Evolutionary conservation across 2,113 vertebrate genomes (phyloP), one percentile per base, ranked within the genome.

Genomic region (Cettia cetti): DNA sequence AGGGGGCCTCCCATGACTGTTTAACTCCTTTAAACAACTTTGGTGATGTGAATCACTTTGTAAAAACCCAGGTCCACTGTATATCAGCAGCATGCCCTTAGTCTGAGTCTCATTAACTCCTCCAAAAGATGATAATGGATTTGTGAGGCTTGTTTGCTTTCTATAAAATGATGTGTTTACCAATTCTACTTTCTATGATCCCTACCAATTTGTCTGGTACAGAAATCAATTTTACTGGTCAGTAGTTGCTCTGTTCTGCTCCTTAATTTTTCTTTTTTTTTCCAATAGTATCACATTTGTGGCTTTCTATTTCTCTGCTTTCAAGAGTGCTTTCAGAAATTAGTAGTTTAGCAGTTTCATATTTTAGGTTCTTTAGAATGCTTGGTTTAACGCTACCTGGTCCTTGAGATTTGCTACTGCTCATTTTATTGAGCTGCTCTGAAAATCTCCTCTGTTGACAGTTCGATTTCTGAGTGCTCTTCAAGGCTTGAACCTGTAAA

Each of bases 171-270:
- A 88, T 82, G 40, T 95, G 85, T 90, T 96, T 96, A 94, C 88
- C 92, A 93, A 22, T 88, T 90, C 54, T 95, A 50, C 92, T 92
- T 94, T 93, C 82, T 88, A 88, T 80, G 59, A 90, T 93, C 63
- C 70, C 71, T 90, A 88, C 76, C 71, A 92, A 80, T 96, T 94
- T 94, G 79, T 90, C 75, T 70, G 71, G 54, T 90, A 95, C 82
- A 96, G 82, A 94, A 93, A 97, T 94, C 88, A 93, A 74, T 96
- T 96, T 96, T 96, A 92, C 94, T 95, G 92, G 92, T 81, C 86
- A 95, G 94, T 83, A 96, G 88, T 50, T 95, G 92, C 83, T 86
- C 68, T 69, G 68, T 52, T 92, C 54, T 90, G 33, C 47, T 86
- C 14, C 71, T 96, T 83, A 90, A 72, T 65, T 15, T 64, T 68